Evolutionary conservation across 2,888 invertebrate species (phyloP), one percentile per base, ranked within the genome.

Genomic region (Furcula furcula): DNA sequence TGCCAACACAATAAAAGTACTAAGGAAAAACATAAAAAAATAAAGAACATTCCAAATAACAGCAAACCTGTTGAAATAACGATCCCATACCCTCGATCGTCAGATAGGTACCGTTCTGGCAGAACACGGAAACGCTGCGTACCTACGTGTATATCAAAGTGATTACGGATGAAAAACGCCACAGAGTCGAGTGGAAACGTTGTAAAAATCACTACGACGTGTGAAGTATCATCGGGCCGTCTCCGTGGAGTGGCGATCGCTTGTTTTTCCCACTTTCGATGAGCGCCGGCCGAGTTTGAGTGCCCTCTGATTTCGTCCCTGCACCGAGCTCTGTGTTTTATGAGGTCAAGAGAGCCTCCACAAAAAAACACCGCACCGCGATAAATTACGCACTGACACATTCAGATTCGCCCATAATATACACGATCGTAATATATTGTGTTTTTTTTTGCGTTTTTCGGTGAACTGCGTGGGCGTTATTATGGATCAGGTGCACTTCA

Each of bases 311-410:
- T 79, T 82, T 70, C 71, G 69, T 70, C 73, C 68, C 77, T 74
- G 68, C 73, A 63, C 56, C 65, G 67, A 65, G 73, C 78, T 65
- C 81, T 86, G 86, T 84, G 73, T 86, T 87, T 87, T 87, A 88
- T 80, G 87, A 84, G 87, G 87, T 87, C 87, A 88, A 87, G 87
- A 76, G 73, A 75, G 72, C 78, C 78, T 75, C 76, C 78, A 78
- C 85, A 86, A 86, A 87, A 28, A 87, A 88, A 85, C 77, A 78
- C 80, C 74, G 76, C 49, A 76, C 76, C 69, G 65, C 79, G 70
- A 86, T 87, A 87, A 87, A 87, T 88, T 86, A 84, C 82, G 77
- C 80, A 85, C 84, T 86, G 87, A 87, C 87, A 86, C 85, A 85
- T 83, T 86, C 87, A 87, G 86, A 87, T 83, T 84, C 78, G 68